A percentile compares a stretch with the other conserved stretches of the same genome.
Evolutionary conservation across 2,113 vertebrate species (phyloP).

Genomic region (Charina bottae): DNA sequence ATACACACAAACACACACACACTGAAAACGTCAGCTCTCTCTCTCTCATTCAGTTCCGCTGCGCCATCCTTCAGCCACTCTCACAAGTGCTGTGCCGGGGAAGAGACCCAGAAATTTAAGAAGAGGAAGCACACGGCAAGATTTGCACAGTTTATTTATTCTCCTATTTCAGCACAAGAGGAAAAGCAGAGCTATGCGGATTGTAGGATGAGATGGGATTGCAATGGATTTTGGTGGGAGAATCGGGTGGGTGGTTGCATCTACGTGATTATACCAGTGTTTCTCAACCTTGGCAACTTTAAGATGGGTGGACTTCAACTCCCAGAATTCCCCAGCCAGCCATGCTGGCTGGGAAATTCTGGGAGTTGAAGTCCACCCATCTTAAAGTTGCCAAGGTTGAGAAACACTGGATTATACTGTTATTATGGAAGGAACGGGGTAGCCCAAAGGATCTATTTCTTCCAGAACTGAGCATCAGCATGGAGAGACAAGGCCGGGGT

Average conservation of each 20-base stretch:
- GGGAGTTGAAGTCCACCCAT: too few relatives aligned
- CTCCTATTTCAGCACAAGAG: neutral
- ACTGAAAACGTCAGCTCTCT: neutral
- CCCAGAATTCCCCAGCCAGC: too few relatives aligned
- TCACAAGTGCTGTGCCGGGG: neutral
- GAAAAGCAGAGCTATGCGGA: neutral
- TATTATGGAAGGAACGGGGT: neutral
- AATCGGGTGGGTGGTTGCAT: neutral
- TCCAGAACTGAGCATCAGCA: neutral
- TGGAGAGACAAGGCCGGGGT: neutral
- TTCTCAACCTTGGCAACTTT: too few relatives aligned
- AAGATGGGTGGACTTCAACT: too few relatives aligned
- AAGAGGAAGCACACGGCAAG: neutral
- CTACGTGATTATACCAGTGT: neutral
- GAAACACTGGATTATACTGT: too few relatives aligned
- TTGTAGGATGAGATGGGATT: neutral
- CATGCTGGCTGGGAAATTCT: too few relatives aligned
- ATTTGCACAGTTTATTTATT: neutral
- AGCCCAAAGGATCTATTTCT: too few relatives aligned
- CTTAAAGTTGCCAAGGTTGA: too few relatives aligned
- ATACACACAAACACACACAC: neutral
- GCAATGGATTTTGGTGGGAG: neutral
- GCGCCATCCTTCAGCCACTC: neutral
- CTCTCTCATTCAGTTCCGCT: neutral
- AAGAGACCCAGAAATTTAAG: neutral